phyloP scores from a whole-genome alignment of 2,797 vertebrate species.

The Acestrorhynchus altus region DNA sequence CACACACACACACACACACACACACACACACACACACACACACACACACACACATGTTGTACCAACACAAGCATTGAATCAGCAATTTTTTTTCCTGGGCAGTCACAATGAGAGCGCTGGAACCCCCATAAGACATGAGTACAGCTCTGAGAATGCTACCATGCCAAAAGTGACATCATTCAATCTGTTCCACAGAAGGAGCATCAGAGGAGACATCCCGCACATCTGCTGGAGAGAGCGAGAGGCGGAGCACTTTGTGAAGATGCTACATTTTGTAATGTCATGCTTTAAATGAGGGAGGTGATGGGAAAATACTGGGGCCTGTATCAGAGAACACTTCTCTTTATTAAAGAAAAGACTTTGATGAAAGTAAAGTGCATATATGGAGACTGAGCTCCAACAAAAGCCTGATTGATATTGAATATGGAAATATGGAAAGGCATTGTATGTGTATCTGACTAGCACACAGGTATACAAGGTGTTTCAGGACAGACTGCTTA shows the following conservation, averaged over 20 bases:
- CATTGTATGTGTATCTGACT: too few relatives aligned
- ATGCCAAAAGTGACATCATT: constrained; percentile 47
- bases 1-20: too few relatives aligned
- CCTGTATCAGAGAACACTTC: not conserved
- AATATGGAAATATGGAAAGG: too few relatives aligned
- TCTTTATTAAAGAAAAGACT: not conserved
- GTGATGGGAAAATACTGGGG: not conserved
- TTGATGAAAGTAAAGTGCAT: not conserved
- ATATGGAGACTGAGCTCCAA: not conserved
- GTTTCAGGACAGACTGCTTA: not conserved
- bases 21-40: too few relatives aligned
- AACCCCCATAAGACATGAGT: constrained; percentile 5
- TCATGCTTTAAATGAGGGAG: not conserved
- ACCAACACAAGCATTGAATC: not conserved
- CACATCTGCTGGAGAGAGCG: constrained; percentile 34
- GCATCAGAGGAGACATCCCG: constrained; percentile 14
- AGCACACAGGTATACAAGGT: not conserved
- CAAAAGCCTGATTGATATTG: not conserved
- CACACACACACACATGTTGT: not conserved
- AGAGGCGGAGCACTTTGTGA: not conserved
- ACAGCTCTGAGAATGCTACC: constrained; percentile 34
- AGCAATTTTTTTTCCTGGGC: not conserved
- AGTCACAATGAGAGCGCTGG: not conserved
- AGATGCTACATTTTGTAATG: constrained; percentile 7
- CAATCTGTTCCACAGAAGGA: constrained; percentile 45